phyloP scores from a whole-genome alignment of 2,888 invertebrate species.

The Yponomeuta plumbellus region DNA sequence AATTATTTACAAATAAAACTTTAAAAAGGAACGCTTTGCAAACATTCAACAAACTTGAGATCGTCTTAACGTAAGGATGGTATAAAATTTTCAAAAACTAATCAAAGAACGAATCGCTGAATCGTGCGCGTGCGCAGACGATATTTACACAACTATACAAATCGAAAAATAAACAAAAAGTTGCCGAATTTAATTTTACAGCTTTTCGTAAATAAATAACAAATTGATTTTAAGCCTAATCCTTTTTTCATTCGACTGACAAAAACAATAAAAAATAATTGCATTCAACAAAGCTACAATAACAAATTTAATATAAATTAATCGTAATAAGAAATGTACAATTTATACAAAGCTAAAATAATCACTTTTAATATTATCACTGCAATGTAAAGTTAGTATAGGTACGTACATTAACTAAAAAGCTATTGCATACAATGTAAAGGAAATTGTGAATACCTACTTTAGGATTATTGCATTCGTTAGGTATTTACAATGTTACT shows the following conservation, averaged over 20 bases:
- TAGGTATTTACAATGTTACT: slow-evolving; percentile 35
- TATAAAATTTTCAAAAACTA: slow-evolving; percentile 63
- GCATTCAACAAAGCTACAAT: slow-evolving; percentile 76
- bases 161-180: slow-evolving; percentile 18
- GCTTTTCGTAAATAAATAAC: slow-evolving; percentile 73
- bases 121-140: slow-evolving; percentile 44
- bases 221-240: slow-evolving; percentile 73
- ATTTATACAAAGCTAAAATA: slow-evolving; percentile 70
- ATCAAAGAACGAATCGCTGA: slow-evolving; percentile 64
- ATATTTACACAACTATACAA: slow-evolving; percentile 64
- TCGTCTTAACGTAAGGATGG: slow-evolving; percentile 76
- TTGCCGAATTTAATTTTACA: slow-evolving; percentile 68
- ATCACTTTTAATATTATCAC: slow-evolving; percentile 69
- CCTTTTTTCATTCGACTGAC: slow-evolving; percentile 67
- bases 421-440: slow-evolving; percentile 29
- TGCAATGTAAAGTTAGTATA: slow-evolving; percentile 40
- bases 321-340: slow-evolving; percentile 72
- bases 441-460: slow-evolving; percentile 20
- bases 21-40: slow-evolving; percentile 76
- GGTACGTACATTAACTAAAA: slow-evolving; percentile 13
- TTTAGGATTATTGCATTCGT: slow-evolving; percentile 37
- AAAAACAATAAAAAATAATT: slow-evolving; percentile 76
- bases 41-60: slow-evolving; percentile 77
- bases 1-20: slow-evolving; percentile 73
- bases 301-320: slow-evolving; percentile 77